A percentile compares a stretch with the other conserved stretches of the same genome.
Evolutionary conservation across 2,888 invertebrate species (phyloP).

Genomic region (Papilio protenor): DNA sequence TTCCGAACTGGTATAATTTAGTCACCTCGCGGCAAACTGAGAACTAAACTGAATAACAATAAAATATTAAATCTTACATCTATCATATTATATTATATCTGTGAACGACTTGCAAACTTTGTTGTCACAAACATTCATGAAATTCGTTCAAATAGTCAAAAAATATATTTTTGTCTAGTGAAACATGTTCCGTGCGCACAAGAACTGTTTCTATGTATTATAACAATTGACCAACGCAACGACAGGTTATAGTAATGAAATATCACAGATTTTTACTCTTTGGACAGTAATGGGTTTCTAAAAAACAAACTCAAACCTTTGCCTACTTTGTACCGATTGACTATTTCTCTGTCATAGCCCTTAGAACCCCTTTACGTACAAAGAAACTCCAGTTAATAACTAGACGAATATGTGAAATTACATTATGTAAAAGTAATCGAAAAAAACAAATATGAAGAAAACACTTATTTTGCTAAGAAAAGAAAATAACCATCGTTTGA

Average conservation of each 20-base stretch:
- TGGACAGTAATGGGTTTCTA: conserved; percentile 82
- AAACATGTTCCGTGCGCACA: conserved; percentile 68
- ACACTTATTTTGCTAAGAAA: conserved; percentile 76
- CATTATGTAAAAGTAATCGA: conserved; percentile 72
- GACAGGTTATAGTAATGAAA: conserved; percentile 82
- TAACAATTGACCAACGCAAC: conserved; percentile 85
- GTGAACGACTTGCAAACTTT: conserved; percentile 80
- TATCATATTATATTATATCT: conserved; percentile 79
- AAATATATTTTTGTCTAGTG: conserved; percentile 84
- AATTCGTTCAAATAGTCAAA: conserved; percentile 84
- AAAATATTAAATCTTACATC: conserved; percentile 84
- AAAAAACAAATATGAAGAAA: conserved; percentile 67
- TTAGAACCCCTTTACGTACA: conserved; percentile 79
- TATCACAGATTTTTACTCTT: conserved; percentile 85
- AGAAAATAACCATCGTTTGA: conserved; percentile 74
- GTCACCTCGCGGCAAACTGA: conserved; percentile 82
- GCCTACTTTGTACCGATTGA: conserved; percentile 77
- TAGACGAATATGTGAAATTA: conserved; percentile 76
- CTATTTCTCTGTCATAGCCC: conserved; percentile 63
- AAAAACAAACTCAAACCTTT: conserved; percentile 62
- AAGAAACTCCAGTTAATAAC: conserved; percentile 76
- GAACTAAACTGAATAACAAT: conserved; percentile 84
- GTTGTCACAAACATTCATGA: conserved; percentile 78
- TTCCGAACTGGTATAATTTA: conserved; percentile 82
- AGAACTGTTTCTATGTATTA: conserved; percentile 76